Conservation (phyloP, 2,888 invertebrate genomes). For the Apodemia hepburni region DNA sequence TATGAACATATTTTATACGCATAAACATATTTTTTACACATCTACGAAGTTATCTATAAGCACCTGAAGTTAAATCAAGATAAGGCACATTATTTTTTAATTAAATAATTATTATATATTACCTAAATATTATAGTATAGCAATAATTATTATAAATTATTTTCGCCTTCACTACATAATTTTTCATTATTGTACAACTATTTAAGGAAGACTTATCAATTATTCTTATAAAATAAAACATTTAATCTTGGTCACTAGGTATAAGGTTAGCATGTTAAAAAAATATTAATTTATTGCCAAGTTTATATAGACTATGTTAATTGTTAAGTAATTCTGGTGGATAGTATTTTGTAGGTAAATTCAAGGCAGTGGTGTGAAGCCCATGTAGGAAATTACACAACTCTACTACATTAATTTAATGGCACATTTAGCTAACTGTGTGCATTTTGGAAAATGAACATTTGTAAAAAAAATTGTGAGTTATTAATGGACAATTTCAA, state of each 20-base stretch:
- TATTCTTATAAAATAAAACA: constrained; percentile 4
- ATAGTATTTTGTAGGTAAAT: no score
- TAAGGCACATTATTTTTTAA: constrained; percentile 12
- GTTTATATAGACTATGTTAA: no score
- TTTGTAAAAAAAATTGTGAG: no score
- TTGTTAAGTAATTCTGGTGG: no score
- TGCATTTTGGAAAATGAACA: no score
- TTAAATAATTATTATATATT: constrained; percentile 8
- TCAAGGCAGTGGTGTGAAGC: no score
- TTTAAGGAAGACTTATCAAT: constrained; percentile 13
- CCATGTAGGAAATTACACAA: no score
- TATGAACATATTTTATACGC: constrained; percentile 10
- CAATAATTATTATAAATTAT: constrained; percentile 12
- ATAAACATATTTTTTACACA: constrained; percentile 10
- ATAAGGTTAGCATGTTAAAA: not conserved
- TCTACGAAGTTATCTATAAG: not conserved
- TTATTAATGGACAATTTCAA: no score
- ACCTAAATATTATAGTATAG: constrained; percentile 12
- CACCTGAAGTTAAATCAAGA: constrained; percentile 12
- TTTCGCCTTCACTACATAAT: constrained; percentile 9
- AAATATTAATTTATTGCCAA: no score
- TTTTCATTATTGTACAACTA: constrained; percentile 8
- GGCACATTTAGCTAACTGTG: no score
- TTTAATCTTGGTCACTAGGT: not conserved
- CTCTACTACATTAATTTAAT: no score